phyloP scores from a whole-genome alignment of 1,140 invertebrate genomes.

The Drosophila aff. region DNA sequence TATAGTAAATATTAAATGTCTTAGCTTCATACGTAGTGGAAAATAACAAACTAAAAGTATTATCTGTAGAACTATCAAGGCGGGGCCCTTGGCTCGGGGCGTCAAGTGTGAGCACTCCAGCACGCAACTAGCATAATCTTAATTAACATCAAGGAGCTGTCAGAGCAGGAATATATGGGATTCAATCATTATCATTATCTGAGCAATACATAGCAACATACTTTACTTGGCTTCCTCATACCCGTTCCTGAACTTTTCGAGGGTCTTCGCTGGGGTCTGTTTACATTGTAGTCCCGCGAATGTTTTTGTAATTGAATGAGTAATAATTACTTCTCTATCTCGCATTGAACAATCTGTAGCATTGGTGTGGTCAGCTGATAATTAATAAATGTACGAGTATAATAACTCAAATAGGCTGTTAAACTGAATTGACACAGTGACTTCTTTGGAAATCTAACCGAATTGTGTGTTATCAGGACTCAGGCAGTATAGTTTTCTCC shows the following conservation, averaged over 20 bases:
- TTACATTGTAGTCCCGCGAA: constrained; percentile 18
- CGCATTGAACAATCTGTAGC: constrained; percentile 1
- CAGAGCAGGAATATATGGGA: constrained; percentile 1
- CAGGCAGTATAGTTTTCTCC: background rate
- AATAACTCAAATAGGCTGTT: constrained; percentile 61
- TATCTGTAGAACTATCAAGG: constrained; percentile 12
- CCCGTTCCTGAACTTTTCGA: constrained; percentile 9
- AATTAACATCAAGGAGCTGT: constrained; percentile 21
- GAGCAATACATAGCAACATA: background rate
- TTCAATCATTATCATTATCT: constrained; percentile 24
- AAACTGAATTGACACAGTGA: constrained; percentile 76
- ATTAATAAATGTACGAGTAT: constrained; percentile 47
- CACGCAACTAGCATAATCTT: constrained; percentile 4
- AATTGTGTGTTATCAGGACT: constrained; percentile 20
- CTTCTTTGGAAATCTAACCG: constrained; percentile 21
- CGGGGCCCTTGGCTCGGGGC: background rate
- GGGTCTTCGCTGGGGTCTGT: constrained; percentile 20
- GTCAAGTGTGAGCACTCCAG: constrained; percentile 8
- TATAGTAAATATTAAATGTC: background rate
- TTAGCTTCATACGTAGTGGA: constrained; percentile 2
- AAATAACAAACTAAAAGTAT: background rate
- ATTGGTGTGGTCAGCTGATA: constrained; percentile 47
- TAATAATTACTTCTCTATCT: constrained; percentile 25
- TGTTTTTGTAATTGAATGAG: constrained; percentile 38
- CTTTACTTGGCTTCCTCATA: constrained; percentile 41